phyloP scores from a whole-genome alignment of 2,113 vertebrate genomes.

The Spermophilus dauricus region DNA sequence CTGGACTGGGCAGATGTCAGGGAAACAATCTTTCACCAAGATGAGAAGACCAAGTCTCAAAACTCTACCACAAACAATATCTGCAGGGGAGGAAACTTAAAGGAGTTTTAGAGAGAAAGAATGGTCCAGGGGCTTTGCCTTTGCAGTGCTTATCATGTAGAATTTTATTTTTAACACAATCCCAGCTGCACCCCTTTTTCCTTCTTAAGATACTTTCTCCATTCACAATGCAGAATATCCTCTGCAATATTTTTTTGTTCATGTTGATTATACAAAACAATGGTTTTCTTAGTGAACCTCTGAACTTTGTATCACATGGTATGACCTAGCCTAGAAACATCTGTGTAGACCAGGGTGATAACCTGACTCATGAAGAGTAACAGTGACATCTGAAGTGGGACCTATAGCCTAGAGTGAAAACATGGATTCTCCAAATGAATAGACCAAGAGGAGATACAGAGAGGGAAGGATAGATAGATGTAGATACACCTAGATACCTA shows the following conservation, averaged over 20 bases:
- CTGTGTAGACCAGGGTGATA: not conserved
- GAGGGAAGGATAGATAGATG: too few species aligned
- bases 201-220: not conserved
- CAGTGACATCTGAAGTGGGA: not conserved
- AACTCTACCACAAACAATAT: not conserved
- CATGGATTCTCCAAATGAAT: not conserved
- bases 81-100: not conserved
- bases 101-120: not conserved
- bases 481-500: too few species aligned
- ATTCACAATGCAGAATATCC: not conserved
- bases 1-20: not conserved
- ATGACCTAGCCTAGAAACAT: not conserved
- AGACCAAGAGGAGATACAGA: too few species aligned
- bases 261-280: not conserved
- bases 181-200: accelerated
- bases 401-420: not conserved
- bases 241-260: not conserved
- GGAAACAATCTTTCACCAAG: not conserved
- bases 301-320: not conserved
- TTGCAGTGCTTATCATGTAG: too few species aligned
- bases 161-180: too few species aligned
- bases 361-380: not conserved
- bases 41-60: not conserved
- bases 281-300: too few species aligned
- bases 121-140: not conserved